A percentile compares a stretch with the other conserved stretches of the same genome.
These are phyloP conservation scores for Melospiza melodia DNA, from an alignment of 2,113 vertebrate genomes.

Conservation along the genomic window DNA sequence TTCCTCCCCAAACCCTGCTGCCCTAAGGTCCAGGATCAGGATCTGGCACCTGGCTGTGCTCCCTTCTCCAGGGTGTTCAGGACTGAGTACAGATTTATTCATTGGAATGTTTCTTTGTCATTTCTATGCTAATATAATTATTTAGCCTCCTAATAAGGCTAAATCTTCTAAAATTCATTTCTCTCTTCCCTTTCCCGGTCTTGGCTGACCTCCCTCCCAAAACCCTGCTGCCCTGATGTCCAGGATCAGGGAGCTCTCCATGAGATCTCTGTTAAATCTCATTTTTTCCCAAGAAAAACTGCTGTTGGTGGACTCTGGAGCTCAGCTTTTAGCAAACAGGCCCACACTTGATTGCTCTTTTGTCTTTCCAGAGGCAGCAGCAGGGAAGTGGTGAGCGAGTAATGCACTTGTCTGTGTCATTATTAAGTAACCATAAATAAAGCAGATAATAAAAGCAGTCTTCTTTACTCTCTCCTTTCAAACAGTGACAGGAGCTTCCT, in stretches of 20 bases:
- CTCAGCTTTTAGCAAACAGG: background rate
- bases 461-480: constrained; percentile 56
- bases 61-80: background rate
- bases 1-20: background rate
- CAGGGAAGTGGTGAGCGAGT: background rate
- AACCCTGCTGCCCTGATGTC: background rate
- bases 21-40: background rate
- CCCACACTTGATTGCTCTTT: background rate
- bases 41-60: background rate
- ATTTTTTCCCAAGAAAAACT: background rate
- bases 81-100: fast-evolving
- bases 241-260: background rate
- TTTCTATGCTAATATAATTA: background rate
- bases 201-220: background rate
- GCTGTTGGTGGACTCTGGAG: background rate
- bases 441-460: constrained; percentile 63
- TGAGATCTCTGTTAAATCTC: background rate
- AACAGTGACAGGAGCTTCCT: constrained; percentile 63
- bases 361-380: constrained; percentile 32
- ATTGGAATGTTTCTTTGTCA: fast-evolving
- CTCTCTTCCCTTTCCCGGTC: background rate
- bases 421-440: constrained; percentile 70
- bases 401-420: constrained; percentile 60
- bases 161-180: background rate
- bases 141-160: background rate